Conservation (phyloP, 2,888 invertebrate species). For the Salticus scenicus region DNA sequence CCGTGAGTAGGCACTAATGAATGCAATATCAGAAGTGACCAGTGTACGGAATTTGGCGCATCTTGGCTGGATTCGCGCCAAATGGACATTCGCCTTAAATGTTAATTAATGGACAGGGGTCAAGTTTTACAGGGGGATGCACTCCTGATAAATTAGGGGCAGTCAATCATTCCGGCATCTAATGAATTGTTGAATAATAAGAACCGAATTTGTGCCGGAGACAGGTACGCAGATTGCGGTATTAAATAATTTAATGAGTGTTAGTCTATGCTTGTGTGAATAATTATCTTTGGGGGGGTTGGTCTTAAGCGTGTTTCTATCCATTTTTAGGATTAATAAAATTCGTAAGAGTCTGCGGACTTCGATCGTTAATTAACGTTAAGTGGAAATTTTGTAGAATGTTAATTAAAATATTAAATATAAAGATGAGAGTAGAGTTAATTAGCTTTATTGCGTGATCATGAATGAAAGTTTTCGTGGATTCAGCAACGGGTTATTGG, state of each 20-base stretch:
- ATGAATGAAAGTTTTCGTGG: not conserved
- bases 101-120: conserved; percentile 61
- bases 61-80: conserved; percentile 47
- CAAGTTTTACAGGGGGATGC: conserved; percentile 54
- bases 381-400: conserved; percentile 3
- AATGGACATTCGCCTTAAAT: conserved; percentile 45
- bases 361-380: conserved; percentile 9
- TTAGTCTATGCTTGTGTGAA: not conserved
- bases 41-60: conserved; percentile 47
- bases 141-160: conserved; percentile 54
- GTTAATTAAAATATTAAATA: conserved; percentile 12
- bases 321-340: conserved; percentile 7
- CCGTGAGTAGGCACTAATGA: conserved; percentile 49
- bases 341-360: not conserved
- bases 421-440: conserved; percentile 11
- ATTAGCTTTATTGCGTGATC: not conserved
- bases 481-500: not conserved
- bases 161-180: conserved; percentile 5
- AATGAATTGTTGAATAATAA: conserved; percentile 19
- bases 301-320: not conserved
- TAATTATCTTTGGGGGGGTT: not conserved
- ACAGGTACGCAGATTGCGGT: conserved; percentile 34
- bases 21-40: conserved; percentile 62
- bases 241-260: conserved; percentile 48
- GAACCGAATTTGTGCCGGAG: not conserved